phyloP scores from a whole-genome alignment of 2,888 invertebrate species.

The Synanthedon vespiformis region DNA sequence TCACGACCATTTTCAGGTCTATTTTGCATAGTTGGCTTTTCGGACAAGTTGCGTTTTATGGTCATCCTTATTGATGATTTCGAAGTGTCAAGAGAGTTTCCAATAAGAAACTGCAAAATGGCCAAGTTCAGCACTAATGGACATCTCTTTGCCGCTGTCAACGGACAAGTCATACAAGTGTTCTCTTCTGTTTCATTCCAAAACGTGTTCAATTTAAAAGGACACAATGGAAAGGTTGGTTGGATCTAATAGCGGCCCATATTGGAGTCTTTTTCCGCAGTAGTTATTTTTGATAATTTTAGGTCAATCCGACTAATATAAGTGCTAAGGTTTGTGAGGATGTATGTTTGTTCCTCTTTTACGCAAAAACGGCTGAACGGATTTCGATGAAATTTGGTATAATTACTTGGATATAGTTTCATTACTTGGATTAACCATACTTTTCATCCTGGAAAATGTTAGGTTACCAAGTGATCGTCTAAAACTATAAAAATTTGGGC shows the following conservation, averaged over 20 bases:
- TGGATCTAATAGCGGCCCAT: background rate
- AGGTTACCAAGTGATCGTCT: no score
- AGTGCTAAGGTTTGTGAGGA: no score
- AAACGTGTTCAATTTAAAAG: conserved; percentile 80
- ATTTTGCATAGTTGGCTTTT: conserved; percentile 89
- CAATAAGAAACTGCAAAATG: conserved; percentile 80
- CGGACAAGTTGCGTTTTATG: conserved; percentile 89
- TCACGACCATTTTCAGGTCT: conserved; percentile 66
- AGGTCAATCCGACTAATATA: no score
- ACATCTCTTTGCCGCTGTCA: conserved; percentile 90
- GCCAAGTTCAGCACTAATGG: conserved; percentile 88
- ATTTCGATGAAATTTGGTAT: no score
- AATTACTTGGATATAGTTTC: no score
- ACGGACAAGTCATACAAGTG: conserved; percentile 87
- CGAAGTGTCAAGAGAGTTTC: conserved; percentile 77
- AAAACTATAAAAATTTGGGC: no score
- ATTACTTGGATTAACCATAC: no score
- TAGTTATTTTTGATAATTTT: no score
- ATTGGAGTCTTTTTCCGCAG: no score
- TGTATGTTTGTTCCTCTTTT: no score
- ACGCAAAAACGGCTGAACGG: no score
- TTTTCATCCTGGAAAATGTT: no score
- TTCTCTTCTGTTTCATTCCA: conserved; percentile 87
- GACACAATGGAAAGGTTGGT: conserved; percentile 78
- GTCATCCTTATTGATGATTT: conserved; percentile 91